These are phyloP conservation scores for Cyprinodon brontotheroides DNA, from an alignment of 2,113 vertebrate genomes.

Conservation along the genomic window DNA sequence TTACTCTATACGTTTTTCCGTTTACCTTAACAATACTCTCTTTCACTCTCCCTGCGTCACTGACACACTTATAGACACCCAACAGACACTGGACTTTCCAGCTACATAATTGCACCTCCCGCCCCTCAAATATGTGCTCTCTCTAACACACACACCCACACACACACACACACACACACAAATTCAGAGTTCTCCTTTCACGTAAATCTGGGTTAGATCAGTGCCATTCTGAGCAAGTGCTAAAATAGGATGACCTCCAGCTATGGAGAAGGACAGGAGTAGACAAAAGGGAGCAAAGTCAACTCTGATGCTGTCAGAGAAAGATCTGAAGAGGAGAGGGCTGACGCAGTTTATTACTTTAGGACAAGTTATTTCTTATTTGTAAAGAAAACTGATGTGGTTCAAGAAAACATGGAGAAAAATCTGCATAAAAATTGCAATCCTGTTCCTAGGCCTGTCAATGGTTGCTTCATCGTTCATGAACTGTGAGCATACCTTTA, in stretches of 20 bases:
- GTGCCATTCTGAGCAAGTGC: slow-evolving; percentile 67
- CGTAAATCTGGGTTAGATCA: slow-evolving; percentile 76
- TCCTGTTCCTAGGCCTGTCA: neutral
- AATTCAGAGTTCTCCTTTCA: slow-evolving; percentile 29
- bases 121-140: neutral
- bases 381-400: neutral
- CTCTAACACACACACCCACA: slow-evolving; percentile 12
- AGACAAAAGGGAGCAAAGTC: slow-evolving; percentile 42
- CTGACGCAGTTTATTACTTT: slow-evolving; percentile 8
- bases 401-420: neutral
- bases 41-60: slow-evolving; percentile 59
- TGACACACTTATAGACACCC: slow-evolving; percentile 63
- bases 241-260: slow-evolving; percentile 77
- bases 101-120: slow-evolving; percentile 43
- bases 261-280: slow-evolving; percentile 48
- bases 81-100: slow-evolving; percentile 50
- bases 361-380: slow-evolving; percentile 1
- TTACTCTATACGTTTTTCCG: slow-evolving; percentile 24
- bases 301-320: slow-evolving; percentile 25
- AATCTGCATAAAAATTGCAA: neutral
- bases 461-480: too few species aligned
- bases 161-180: slow-evolving; percentile 16
- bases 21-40: slow-evolving; percentile 39
- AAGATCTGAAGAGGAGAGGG: slow-evolving; percentile 3
- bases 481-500: too few species aligned